Evolutionary conservation across 2,797 vertebrate species (phyloP).

Genomic region (Sebastes nivosus): DNA sequence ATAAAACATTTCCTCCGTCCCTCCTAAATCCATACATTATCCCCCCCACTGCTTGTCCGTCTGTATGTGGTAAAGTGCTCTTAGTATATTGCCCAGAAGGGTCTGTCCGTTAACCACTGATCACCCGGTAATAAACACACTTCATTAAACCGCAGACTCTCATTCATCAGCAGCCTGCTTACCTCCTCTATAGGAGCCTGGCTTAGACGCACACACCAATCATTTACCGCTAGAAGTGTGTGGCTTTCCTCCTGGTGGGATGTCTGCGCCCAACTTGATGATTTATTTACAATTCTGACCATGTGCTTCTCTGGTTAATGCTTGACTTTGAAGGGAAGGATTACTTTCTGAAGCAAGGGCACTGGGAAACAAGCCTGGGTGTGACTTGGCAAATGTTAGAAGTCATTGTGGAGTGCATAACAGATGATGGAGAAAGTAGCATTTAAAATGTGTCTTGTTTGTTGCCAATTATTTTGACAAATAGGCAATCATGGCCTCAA

Average conservation of each 20-base stretch:
- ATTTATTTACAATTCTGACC: constrained; percentile 71
- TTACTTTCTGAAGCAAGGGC: constrained; percentile 56
- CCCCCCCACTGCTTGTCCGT: background rate
- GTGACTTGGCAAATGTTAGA: constrained; percentile 56
- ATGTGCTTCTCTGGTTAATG: constrained; percentile 52
- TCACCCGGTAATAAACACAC: constrained; percentile 75
- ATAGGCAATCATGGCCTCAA: constrained; percentile 5
- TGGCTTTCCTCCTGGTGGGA: constrained; percentile 54
- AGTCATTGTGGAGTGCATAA: constrained; percentile 23
- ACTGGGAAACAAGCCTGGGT: constrained; percentile 42
- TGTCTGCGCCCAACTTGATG: constrained; percentile 48
- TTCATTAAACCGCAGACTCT: constrained; percentile 76
- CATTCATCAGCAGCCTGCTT: constrained; percentile 71
- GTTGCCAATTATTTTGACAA: constrained; percentile 16
- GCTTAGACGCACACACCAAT: constrained; percentile 43
- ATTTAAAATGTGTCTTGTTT: constrained; percentile 3
- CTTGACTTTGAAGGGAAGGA: constrained; percentile 60
- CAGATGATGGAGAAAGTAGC: constrained; percentile 9
- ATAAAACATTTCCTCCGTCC: background rate
- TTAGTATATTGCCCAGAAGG: constrained; percentile 52
- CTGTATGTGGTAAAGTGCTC: constrained; percentile 31
- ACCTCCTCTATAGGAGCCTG: constrained; percentile 48
- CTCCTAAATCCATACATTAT: background rate
- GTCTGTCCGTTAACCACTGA: constrained; percentile 63
- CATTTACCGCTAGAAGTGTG: constrained; percentile 50